phyloP scores from a whole-genome alignment of 2,113 vertebrate genomes.

The Grus americana region DNA sequence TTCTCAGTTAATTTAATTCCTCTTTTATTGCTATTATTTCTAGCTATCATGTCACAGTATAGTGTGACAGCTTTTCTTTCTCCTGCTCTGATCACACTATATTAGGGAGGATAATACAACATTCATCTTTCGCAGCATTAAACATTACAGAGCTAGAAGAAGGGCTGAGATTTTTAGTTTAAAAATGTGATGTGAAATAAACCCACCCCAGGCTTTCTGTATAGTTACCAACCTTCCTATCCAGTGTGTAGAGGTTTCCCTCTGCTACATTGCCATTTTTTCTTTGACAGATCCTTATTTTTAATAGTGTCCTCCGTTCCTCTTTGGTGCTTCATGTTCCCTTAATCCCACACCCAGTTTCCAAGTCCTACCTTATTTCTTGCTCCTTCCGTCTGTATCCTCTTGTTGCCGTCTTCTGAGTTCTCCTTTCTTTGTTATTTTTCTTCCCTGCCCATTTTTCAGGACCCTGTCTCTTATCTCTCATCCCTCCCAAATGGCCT shows the following conservation, averaged over 20 bases:
- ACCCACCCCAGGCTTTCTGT: not conserved
- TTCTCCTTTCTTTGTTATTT: conserved; percentile 55
- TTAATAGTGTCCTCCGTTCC: not conserved
- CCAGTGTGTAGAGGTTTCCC: not conserved
- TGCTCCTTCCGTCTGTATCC: conserved; percentile 54
- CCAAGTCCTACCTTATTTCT: conserved; percentile 61
- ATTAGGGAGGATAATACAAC: not conserved
- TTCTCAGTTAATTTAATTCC: conserved; percentile 9
- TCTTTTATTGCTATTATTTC: conserved; percentile 36
- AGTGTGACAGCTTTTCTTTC: conserved; percentile 7
- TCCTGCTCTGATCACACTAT: not conserved
- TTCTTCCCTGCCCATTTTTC: conserved; percentile 59
- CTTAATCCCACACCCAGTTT: conserved; percentile 49
- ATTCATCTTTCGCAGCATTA: not conserved
- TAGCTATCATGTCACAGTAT: not conserved
- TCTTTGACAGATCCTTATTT: not conserved
- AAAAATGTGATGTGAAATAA: not conserved
- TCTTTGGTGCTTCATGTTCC: conserved; percentile 29
- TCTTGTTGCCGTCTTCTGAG: conserved; percentile 59
- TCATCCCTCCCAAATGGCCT: conserved; percentile 56
- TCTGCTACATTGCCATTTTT: not conserved
- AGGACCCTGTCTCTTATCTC: conserved; percentile 53
- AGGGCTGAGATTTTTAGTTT: not conserved
- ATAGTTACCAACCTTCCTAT: not conserved
- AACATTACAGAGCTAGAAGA: not conserved